Evolutionary conservation across 2,113 vertebrate species (phyloP), one percentile per base, ranked within the genome.

Genomic region (Anthoscopus minutus): DNA sequence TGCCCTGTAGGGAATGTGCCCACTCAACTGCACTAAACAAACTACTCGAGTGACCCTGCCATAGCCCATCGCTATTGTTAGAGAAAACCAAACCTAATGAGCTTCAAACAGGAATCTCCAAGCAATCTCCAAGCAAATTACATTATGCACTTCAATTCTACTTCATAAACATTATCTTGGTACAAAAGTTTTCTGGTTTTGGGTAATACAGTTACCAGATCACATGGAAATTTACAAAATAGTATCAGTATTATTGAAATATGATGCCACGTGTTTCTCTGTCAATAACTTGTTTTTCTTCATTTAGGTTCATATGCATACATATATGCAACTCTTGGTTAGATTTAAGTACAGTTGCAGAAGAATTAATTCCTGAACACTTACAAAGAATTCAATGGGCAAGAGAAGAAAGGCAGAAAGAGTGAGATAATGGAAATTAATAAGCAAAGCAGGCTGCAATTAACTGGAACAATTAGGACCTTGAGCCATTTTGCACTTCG

Each of bases 151-250:
- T 96, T 96, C 72, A 73, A 89, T 95, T 96, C 82, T 88, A 53
- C 92, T 94, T 96, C 83, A 91, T 95, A 95, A 97, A 93, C 74
- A 73, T 67, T 88, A 58, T 44, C 60, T 92, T 74, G 47, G 86
- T 91, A 95, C 64, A 89, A 38, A 88, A 60, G 92, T 96, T 97
- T 96, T 70, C 81, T 91, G 33, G 86, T 96, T 96, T 88, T 58
- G 94, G 54, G 30, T 93, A 95, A 86, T 95, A 90, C 71, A 92
- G 57, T 87, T 95, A 84, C 88, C 62, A 94, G 64, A 94, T 95
- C 94, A 83, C 67, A 79, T 28, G 72, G 12, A 87, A 78, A 81
- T 95, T 97, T 65, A 95, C 37, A 86, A 69, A 73, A 91, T 19
- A 92, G 31, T 40, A 81, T 77, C 4, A 31, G 6, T 88, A 94